phyloP scores from a whole-genome alignment of 2,113 vertebrate species.

The Tapirus terrestris region DNA sequence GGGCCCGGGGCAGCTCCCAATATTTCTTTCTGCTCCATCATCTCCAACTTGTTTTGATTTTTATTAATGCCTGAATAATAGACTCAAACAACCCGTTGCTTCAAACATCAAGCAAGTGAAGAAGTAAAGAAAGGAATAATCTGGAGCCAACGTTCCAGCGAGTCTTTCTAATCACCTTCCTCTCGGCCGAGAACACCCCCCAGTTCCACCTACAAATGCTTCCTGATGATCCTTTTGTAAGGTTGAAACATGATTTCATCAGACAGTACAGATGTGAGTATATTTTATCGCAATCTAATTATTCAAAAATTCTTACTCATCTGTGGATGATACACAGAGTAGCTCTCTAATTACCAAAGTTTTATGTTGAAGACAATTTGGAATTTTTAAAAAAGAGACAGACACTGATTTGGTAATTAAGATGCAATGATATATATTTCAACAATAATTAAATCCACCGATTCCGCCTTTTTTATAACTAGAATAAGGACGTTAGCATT shows the following conservation, averaged over 20 bases:
- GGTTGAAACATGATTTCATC: neutral
- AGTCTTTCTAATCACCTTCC: neutral
- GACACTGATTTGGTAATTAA: conserved; percentile 31
- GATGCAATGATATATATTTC: neutral
- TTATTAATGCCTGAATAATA: neutral
- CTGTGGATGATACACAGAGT: neutral
- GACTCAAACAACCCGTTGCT: neutral
- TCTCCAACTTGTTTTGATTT: neutral
- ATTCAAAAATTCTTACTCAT: neutral
- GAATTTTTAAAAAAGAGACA: neutral
- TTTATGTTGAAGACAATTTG: neutral
- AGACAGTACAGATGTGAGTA: neutral
- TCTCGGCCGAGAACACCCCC: neutral
- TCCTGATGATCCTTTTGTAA: neutral
- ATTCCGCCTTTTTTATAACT: neutral
- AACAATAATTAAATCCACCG: conserved; percentile 41
- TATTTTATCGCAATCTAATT: neutral
- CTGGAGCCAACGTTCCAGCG: neutral
- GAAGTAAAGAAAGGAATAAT: neutral
- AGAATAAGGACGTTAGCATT: neutral
- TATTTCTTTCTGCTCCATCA: neutral
- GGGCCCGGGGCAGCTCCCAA: neutral
- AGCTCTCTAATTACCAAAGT: conserved; percentile 26
- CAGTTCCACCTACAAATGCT: neutral
- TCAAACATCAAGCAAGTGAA: neutral